A percentile compares a stretch with the other conserved stretches of the same genome.
Conservation (phyloP, 1,140 invertebrate species). For the Lasioglossum baleicum region DNA sequence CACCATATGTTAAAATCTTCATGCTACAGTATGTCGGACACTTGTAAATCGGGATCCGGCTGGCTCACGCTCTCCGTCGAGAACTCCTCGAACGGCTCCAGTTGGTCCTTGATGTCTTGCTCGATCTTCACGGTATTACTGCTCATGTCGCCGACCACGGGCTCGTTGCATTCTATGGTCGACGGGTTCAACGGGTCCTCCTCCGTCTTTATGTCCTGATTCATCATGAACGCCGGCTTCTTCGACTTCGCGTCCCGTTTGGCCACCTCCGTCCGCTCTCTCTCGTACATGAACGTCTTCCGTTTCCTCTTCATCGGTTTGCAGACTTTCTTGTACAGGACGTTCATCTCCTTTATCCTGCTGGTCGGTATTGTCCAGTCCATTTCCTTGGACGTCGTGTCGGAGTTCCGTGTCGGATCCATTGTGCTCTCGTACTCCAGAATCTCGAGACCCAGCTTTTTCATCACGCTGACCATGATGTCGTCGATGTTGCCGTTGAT, state of each 20-base stretch:
- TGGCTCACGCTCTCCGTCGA: conserved; percentile 25
- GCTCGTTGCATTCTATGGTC: conserved; percentile 15
- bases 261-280: conserved; percentile 67
- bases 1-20: conserved; percentile 49
- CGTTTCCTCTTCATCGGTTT: conserved; percentile 78
- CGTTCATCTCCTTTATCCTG: conserved; percentile 80
- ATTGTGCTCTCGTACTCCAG: conserved; percentile 84
- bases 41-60: conserved; percentile 33
- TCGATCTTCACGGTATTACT: conserved; percentile 43
- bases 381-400: conserved; percentile 71
- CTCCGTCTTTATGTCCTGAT: conserved; percentile 63
- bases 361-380: conserved; percentile 83
- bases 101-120: conserved; percentile 27
- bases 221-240: conserved; percentile 66
- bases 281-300: conserved; percentile 77
- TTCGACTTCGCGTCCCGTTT: conserved; percentile 66
- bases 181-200: conserved; percentile 15
- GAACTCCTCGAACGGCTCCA: conserved; percentile 44
- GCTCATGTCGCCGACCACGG: conserved; percentile 7
- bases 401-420: conserved; percentile 84
- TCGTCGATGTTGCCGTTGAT: conserved; percentile 95
- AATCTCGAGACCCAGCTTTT: conserved; percentile 86
- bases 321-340: conserved; percentile 80
- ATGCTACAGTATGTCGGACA: conserved; percentile 59
- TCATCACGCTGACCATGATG: conserved; percentile 88